Percentiles rank a stretch among this genome's conserved stretches.
These are phyloP conservation scores for Spizaetus ornatus DNA, from an alignment of 2,113 vertebrate genomes.

Conservation along the genomic window DNA sequence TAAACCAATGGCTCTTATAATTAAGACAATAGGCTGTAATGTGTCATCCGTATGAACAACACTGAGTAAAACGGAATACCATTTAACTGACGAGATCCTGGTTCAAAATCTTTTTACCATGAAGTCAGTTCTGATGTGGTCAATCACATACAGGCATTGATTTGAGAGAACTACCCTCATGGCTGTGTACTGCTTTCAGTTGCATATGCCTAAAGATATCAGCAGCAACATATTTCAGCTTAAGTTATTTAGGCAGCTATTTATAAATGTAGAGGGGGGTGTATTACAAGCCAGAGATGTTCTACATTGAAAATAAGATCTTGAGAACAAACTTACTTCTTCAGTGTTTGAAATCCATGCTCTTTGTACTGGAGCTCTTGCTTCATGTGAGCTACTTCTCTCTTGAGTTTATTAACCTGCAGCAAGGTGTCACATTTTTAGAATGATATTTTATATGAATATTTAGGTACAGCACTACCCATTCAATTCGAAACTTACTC, in stretches of 20 bases:
- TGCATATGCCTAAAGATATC: background rate
- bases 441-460: background rate
- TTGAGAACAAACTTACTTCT: conserved; percentile 81
- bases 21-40: background rate
- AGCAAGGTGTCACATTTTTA: background rate
- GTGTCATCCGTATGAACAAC: background rate
- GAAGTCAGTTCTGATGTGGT: background rate
- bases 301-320: background rate
- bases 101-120: background rate
- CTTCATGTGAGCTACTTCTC: conserved; percentile 92
- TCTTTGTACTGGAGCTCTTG: conserved; percentile 96
- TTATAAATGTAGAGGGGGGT: background rate
- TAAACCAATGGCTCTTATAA: background rate
- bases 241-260: background rate
- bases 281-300: background rate
- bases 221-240: background rate
- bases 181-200: background rate
- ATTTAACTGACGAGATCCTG: background rate
- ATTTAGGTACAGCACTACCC: background rate
- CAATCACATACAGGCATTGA: background rate
- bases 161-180: background rate
- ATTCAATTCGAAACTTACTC: background rate
- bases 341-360: conserved; percentile 91
- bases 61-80: background rate
- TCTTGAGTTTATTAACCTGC: conserved; percentile 95